phyloP scores from a whole-genome alignment of 2,888 invertebrate species.

The Oxyteleia sp. region DNA sequence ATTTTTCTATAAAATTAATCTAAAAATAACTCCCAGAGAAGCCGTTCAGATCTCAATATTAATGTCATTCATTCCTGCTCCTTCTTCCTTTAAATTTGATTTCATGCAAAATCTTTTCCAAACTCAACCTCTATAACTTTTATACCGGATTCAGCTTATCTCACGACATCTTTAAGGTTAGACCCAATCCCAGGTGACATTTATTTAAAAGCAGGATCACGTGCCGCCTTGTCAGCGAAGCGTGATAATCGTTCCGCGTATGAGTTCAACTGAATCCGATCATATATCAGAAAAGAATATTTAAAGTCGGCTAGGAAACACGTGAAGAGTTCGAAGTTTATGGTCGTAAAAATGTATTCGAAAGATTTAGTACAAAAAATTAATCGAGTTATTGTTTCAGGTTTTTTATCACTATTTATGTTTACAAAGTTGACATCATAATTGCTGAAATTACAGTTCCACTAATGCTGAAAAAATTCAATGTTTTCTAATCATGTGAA shows the following conservation, averaged over 20 bases:
- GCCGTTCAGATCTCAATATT: constrained; percentile 10
- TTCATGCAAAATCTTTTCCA: constrained; percentile 51
- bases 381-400: not conserved
- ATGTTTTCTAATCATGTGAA: constrained; percentile 17
- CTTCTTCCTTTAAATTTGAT: constrained; percentile 47
- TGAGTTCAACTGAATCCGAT: constrained; percentile 55
- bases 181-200: constrained; percentile 81
- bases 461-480: constrained; percentile 10
- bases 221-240: constrained; percentile 72
- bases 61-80: constrained; percentile 10
- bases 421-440: not conserved
- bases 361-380: not conserved
- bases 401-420: no score
- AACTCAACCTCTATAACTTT: constrained; percentile 59
- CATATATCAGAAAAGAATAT: constrained; percentile 49
- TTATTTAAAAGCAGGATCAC: constrained; percentile 82
- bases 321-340: constrained; percentile 9
- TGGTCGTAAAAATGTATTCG: constrained; percentile 9
- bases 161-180: constrained; percentile 83
- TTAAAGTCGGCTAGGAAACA: constrained; percentile 14
- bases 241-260: constrained; percentile 80
- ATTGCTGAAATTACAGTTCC: not conserved
- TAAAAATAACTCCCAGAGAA: not conserved
- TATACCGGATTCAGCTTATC: constrained; percentile 77
- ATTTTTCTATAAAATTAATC: not conserved